Conservation (phyloP, 2,888 invertebrate genomes). For the Girardia tigrina region DNA sequence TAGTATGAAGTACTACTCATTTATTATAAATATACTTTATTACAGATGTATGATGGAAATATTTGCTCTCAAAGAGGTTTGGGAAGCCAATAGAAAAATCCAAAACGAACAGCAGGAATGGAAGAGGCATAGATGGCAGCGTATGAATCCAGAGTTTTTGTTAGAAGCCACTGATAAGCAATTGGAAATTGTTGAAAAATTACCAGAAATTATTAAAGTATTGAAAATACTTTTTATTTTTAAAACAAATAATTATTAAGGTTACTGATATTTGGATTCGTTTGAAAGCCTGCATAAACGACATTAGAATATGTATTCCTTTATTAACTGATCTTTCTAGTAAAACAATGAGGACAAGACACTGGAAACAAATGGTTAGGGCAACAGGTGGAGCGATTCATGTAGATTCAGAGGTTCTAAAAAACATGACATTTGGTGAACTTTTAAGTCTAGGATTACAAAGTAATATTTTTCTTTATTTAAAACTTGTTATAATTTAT, state of each 20-base stretch:
- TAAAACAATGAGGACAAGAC: conserved; percentile 49
- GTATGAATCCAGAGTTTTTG: conserved; percentile 46
- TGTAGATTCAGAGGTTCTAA: conserved; percentile 48
- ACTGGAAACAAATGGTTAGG: conserved; percentile 50
- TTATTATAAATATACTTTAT: conserved; percentile 28
- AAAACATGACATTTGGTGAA: conserved; percentile 49
- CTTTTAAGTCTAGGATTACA: conserved; percentile 44
- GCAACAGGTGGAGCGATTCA: conserved; percentile 48
- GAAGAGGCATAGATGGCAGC: conserved; percentile 49
- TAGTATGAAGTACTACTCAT: background rate
- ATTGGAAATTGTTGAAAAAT: conserved; percentile 43
- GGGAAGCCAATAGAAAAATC: conserved; percentile 47
- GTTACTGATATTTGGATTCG: conserved; percentile 30
- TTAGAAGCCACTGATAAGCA: conserved; percentile 46
- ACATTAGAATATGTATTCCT: conserved; percentile 44
- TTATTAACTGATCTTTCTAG: conserved; percentile 49
- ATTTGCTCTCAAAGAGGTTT: conserved; percentile 46
- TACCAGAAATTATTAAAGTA: conserved; percentile 43
- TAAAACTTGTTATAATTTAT: conserved; percentile 7
- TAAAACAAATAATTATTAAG: conserved; percentile 27
- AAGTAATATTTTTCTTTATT: conserved; percentile 11
- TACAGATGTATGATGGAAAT: conserved; percentile 46
- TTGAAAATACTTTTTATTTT: background rate
- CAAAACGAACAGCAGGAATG: conserved; percentile 47
- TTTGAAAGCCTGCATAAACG: background rate